These are phyloP conservation scores for Acrobasis repandana DNA, from an alignment of 2,888 invertebrate genomes.

Conservation along the genomic window DNA sequence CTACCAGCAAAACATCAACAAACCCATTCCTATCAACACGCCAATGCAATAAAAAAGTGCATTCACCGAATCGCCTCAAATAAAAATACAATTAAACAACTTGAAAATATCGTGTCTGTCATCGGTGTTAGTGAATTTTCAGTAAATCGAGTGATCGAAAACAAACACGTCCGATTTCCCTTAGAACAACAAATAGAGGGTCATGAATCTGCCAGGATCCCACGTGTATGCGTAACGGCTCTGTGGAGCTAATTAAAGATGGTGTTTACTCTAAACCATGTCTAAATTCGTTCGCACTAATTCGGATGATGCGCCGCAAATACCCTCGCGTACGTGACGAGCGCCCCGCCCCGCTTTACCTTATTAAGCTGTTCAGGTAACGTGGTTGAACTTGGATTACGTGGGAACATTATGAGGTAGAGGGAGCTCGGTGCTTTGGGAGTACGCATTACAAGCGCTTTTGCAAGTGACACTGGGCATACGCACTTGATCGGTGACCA, in stretches of 20 bases:
- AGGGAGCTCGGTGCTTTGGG: no score
- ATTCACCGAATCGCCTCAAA: constrained; percentile 42
- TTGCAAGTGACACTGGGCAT: no score
- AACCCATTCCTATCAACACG: constrained; percentile 31
- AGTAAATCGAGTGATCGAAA: constrained; percentile 66
- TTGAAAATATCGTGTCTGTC: constrained; percentile 61
- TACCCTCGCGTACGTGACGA: constrained; percentile 62
- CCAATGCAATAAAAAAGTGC: constrained; percentile 34
- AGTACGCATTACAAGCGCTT: no score
- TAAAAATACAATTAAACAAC: constrained; percentile 41
- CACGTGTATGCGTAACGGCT: constrained; percentile 66
- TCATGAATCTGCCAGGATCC: constrained; percentile 65
- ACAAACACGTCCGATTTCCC: constrained; percentile 65
- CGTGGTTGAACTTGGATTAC: neutral
- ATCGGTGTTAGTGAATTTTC: constrained; percentile 71
- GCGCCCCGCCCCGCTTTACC: constrained; percentile 24
- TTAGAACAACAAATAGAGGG: constrained; percentile 58
- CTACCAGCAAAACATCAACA: constrained; percentile 13
- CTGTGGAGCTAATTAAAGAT: constrained; percentile 68
- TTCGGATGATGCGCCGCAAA: constrained; percentile 64
- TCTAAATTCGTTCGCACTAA: constrained; percentile 69
- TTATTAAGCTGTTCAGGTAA: constrained; percentile 1
- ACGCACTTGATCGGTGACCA: no score
- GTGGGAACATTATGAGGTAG: no score
- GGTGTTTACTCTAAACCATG: constrained; percentile 67